Evolutionary conservation across 1,140 invertebrate species (phyloP).

Genomic region (Polypedilum pembai): DNA sequence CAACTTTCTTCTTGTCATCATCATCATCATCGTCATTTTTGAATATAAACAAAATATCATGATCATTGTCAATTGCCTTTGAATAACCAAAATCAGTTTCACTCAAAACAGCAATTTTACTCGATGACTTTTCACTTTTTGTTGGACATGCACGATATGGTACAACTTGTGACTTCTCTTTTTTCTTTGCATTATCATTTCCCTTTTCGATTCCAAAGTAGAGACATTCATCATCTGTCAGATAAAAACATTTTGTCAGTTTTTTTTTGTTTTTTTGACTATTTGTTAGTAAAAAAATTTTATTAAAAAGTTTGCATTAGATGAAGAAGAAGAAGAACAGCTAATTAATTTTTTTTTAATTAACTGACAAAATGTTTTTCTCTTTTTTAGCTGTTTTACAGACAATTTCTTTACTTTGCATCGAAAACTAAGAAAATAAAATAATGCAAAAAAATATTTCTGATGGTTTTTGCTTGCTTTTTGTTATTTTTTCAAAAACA

Average conservation of each 20-base stretch:
- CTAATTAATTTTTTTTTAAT: conserved; percentile 26
- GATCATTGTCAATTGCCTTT: not conserved
- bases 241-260: conserved; percentile 54
- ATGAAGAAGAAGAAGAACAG: conserved; percentile 11
- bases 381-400: not conserved
- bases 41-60: conserved; percentile 31
- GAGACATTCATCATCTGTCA: conserved; percentile 89
- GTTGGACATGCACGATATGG: conserved; percentile 84
- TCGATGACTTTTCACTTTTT: conserved; percentile 54
- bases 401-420: not conserved
- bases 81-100: conserved; percentile 1
- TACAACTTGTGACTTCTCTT: conserved; percentile 71
- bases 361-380: conserved; percentile 47
- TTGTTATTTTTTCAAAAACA: conserved; percentile 34
- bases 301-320: conserved; percentile 5
- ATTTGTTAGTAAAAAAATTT: conserved; percentile 19
- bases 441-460: conserved; percentile 21
- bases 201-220: conserved; percentile 76
- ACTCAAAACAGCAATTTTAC: not conserved
- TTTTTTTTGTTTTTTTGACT: conserved; percentile 35
- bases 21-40: conserved; percentile 43
- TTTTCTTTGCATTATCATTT: conserved; percentile 43
- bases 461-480: not conserved
- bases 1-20: conserved; percentile 33
- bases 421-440: not conserved